phyloP scores from a whole-genome alignment of 1,140 invertebrate genomes.

The Acyrthosiphon pisum region DNA sequence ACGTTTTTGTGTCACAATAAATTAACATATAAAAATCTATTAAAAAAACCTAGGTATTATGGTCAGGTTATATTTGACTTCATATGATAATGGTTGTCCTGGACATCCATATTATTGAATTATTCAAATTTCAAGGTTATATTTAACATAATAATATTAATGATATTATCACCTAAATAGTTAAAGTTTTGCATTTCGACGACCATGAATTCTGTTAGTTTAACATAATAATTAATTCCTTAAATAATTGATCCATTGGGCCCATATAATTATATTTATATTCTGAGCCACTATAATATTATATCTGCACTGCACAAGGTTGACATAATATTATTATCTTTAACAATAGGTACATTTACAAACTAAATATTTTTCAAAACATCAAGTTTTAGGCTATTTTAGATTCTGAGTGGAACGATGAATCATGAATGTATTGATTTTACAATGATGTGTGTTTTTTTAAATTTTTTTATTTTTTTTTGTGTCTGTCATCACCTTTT shows the following conservation, averaged over 20 bases:
- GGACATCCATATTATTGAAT: background rate
- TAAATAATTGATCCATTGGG: background rate
- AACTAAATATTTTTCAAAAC: background rate
- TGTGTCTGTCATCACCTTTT: too few relatives aligned
- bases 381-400: background rate
- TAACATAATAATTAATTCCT: background rate
- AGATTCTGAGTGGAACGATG: too few relatives aligned
- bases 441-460: too few relatives aligned
- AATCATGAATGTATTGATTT: too few relatives aligned
- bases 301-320: background rate
- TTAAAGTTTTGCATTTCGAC: background rate
- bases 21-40: too few relatives aligned
- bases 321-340: background rate
- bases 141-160: background rate
- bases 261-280: slow-evolving; percentile 3
- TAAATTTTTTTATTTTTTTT: too few relatives aligned
- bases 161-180: background rate
- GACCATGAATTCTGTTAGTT: background rate
- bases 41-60: background rate
- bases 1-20: too few relatives aligned
- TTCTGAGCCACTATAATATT: background rate
- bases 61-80: background rate
- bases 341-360: background rate
- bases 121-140: background rate
- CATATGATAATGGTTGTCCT: background rate